Percentiles rank a stretch among this genome's conserved stretches.
Evolutionary conservation across 2,113 vertebrate genomes (phyloP).

Genomic region (Tetrax tetrax): DNA sequence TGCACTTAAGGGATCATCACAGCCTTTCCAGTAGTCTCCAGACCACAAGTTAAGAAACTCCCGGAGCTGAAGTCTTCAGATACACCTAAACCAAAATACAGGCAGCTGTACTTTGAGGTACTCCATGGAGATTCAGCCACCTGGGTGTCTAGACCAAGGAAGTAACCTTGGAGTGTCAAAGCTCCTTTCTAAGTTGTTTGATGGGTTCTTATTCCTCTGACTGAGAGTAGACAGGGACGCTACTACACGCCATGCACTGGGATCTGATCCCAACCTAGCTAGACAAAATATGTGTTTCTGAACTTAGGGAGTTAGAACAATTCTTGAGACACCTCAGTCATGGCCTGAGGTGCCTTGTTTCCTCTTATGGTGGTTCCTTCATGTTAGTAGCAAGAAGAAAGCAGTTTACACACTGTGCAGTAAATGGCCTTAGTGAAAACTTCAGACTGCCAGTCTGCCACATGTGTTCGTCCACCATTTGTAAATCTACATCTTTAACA

Average conservation of each 20-base stretch:
- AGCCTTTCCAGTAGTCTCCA: neutral
- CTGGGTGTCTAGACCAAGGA: neutral
- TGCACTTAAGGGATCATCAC: neutral
- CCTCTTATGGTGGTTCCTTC: neutral
- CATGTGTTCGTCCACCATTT: neutral
- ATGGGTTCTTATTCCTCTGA: neutral
- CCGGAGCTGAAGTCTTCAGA: neutral
- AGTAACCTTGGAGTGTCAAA: neutral
- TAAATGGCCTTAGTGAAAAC: neutral
- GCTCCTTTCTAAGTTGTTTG: neutral
- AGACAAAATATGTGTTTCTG: neutral
- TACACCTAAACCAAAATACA: neutral
- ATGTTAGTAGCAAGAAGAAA: neutral
- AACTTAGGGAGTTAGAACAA: neutral
- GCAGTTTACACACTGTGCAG: neutral
- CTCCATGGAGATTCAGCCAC: neutral
- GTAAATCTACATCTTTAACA: neutral
- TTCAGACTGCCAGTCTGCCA: neutral
- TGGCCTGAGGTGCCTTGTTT: neutral
- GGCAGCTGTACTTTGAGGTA: neutral
- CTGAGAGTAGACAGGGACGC: neutral
- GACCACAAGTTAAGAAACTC: neutral
- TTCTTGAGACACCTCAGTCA: neutral
- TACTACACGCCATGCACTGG: neutral
- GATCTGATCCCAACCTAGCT: neutral